Evolutionary conservation across 1,140 invertebrate species (phyloP).

Genomic region (Venustaconcha ellipsiformis): DNA sequence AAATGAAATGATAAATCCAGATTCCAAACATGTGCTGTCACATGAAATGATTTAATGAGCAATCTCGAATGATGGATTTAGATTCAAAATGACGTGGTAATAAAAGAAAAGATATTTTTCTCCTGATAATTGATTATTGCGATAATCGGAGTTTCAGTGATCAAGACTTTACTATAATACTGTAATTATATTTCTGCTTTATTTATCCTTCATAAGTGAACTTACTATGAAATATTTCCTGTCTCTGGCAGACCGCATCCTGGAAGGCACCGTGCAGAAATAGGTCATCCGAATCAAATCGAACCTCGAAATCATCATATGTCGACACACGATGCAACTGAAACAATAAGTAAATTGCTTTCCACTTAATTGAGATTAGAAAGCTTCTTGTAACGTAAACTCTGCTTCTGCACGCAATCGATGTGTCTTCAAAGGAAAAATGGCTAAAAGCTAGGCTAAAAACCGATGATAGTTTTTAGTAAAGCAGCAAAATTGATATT

Average conservation of each 20-base stretch:
- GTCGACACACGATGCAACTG: slow-evolving; percentile 33
- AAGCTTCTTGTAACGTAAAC: background rate
- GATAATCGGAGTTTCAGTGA: background rate
- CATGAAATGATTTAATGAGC: background rate
- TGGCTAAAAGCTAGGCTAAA: background rate
- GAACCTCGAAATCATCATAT: slow-evolving; percentile 32
- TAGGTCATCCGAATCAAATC: slow-evolving; percentile 35
- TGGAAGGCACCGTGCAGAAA: slow-evolving; percentile 38
- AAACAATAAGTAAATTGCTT: background rate
- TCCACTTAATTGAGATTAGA: background rate
- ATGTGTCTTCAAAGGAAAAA: background rate
- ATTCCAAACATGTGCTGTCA: background rate
- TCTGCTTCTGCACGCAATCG: too few species aligned
- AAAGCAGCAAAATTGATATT: background rate
- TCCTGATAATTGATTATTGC: too few species aligned
- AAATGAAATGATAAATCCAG: too few species aligned
- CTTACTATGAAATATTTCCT: slow-evolving; percentile 44
- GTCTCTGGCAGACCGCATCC: slow-evolving; percentile 29
- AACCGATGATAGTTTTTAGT: background rate
- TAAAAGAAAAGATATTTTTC: too few species aligned
- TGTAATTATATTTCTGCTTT: background rate
- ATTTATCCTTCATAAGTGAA: background rate
- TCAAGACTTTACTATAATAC: background rate
- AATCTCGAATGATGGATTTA: background rate
- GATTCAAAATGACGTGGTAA: background rate